Percentiles rank a stretch among this genome's conserved stretches.
These are phyloP conservation scores for Drosophila barbarae DNA, from an alignment of 2,888 invertebrate species.

Conservation along the genomic window DNA sequence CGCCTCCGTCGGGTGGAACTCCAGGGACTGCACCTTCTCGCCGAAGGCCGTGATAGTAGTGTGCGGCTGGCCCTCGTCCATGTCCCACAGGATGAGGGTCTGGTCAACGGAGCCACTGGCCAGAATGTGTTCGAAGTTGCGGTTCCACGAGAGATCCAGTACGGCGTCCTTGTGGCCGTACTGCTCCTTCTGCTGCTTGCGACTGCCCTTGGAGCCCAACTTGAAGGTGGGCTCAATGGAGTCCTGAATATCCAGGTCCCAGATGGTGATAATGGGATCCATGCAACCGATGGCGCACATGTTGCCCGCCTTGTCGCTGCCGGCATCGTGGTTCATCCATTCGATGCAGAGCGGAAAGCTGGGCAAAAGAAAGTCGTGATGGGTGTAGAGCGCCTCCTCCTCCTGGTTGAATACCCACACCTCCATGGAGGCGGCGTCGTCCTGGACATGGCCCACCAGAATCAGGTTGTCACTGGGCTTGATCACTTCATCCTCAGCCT, in stretches of 20 bases:
- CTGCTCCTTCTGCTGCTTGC: constrained; percentile 85
- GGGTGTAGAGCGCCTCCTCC: constrained; percentile 93
- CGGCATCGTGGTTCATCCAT: constrained; percentile 93
- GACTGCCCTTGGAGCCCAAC: constrained; percentile 87
- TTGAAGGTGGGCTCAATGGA: constrained; percentile 92
- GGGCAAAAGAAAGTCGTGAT: constrained; percentile 94
- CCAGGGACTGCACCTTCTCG: constrained; percentile 91
- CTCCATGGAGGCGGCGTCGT: constrained; percentile 92
- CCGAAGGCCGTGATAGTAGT: constrained; percentile 86
- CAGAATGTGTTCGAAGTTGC: constrained; percentile 87
- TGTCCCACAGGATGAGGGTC: constrained; percentile 94
- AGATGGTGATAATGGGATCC: constrained; percentile 95
- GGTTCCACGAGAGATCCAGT: constrained; percentile 94
- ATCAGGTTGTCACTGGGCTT: constrained; percentile 94
- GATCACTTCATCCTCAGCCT: constrained; percentile 94
- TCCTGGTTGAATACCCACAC: constrained; percentile 95
- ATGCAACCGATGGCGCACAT: constrained; percentile 95
- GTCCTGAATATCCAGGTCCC: constrained; percentile 97
- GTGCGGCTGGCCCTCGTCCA: constrained; percentile 88
- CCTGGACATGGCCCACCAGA: constrained; percentile 91
- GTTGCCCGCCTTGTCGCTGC: constrained; percentile 87
- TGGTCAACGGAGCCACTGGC: constrained; percentile 96
- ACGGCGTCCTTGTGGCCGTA: constrained; percentile 94
- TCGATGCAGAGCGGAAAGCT: constrained; percentile 95
- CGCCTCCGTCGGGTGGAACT: constrained; percentile 91